Conservation (phyloP, 2,888 invertebrate species). For the Merodon equestris region DNA sequence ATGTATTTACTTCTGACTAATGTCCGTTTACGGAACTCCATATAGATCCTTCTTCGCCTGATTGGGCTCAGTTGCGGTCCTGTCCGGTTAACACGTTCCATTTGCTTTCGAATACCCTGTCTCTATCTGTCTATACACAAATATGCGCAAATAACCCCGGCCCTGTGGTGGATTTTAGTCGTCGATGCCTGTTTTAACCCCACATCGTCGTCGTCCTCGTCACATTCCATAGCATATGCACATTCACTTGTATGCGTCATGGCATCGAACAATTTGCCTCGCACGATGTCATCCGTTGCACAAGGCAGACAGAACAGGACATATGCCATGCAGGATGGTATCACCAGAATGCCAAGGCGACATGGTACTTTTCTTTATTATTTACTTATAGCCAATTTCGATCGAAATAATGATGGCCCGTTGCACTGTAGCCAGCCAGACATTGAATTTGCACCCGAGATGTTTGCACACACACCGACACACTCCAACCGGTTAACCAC, state of each 20-base stretch:
- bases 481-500: constrained; percentile 39
- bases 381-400: constrained; percentile 63
- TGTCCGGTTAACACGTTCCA: neutral
- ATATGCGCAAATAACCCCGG: constrained; percentile 41
- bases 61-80: neutral
- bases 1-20: constrained; percentile 60
- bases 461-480: constrained; percentile 46
- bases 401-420: constrained; percentile 59
- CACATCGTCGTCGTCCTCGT: neutral
- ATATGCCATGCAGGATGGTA: no score
- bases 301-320: neutral
- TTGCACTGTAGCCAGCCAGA: constrained; percentile 53
- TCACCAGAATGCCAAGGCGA: no score
- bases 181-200: neutral
- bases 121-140: constrained; percentile 43
- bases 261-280: constrained; percentile 50
- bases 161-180: neutral
- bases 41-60: neutral
- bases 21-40: constrained; percentile 46
- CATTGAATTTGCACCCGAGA: constrained; percentile 61
- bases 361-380: no score
- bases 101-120: no score
- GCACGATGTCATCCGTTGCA: constrained; percentile 31
- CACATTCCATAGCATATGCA: neutral
- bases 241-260: constrained; percentile 35